These are phyloP conservation scores for Actinostola sp. DNA, from an alignment of 92 coral and sea anemone genomes.

Conservation along the genomic window DNA sequence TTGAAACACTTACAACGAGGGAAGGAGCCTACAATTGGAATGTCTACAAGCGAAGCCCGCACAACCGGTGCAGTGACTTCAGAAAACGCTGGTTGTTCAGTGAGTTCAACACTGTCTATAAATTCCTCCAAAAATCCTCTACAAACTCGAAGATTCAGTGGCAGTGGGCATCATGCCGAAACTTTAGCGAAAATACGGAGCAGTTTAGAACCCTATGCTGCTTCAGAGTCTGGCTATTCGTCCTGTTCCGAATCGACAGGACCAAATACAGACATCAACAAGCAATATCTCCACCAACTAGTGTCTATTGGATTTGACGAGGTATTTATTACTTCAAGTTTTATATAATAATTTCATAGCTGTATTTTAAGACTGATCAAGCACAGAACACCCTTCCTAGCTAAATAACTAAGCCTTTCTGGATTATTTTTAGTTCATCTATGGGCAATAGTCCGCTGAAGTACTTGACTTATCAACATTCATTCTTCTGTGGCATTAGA, in stretches of 20 bases:
- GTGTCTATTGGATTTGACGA: conserved; percentile 76
- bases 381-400: too few species aligned
- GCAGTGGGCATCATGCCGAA: conserved; percentile 72
- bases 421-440: too few species aligned
- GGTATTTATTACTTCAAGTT: conserved; percentile 38
- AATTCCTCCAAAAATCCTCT: conserved; percentile 19
- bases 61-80: conserved; percentile 39
- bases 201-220: conserved; percentile 80
- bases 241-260: conserved; percentile 77
- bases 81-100: conserved; percentile 27
- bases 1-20: conserved; percentile 81
- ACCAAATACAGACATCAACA: conserved; percentile 61
- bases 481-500: too few species aligned
- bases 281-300: conserved; percentile 72
- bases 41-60: conserved; percentile 29
- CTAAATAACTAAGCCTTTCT: too few species aligned
- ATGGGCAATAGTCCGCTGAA: too few species aligned
- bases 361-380: neutral
- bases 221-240: conserved; percentile 86
- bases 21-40: conserved; percentile 46
- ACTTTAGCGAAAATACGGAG: conserved; percentile 78
- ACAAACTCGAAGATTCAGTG: conserved; percentile 36
- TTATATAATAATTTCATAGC: neutral
- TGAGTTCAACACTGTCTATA: conserved; percentile 36
- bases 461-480: too few species aligned